Evolutionary conservation across 2,797 vertebrate species (phyloP), one percentile per base, ranked within the genome.

Genomic region (Aselliscus stoliczkanus): DNA sequence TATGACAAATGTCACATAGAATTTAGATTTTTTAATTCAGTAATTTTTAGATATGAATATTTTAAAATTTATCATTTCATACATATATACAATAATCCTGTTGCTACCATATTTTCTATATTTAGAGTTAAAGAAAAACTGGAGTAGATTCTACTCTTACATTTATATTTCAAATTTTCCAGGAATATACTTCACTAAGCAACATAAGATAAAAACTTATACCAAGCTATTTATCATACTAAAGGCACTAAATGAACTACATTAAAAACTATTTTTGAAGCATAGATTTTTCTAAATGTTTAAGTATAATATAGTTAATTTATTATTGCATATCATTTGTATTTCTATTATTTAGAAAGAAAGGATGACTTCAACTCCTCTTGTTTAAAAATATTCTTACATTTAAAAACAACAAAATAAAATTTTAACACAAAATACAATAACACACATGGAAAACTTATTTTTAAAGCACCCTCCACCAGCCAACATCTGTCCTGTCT

Each of bases 61-160:
- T 93, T 95, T 91, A 85, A 81, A 56, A 94, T 62, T 92, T 58
- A 62, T 82, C 18, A 44, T 88, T 93, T 89, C 29, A 92, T 81
- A 94, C 37, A 72, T 85, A 65, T 56, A 44, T 64, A n/a, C 44
- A 91, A 14, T 84, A 77, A 76, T 81, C 2, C 4, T 67, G 54
- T n/a, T 91, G n/a, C 20, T 75, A 21, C 27, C 17, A 89, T 88
- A 75, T 4, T 60, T 77, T 62, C 3, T 64, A 37, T 76, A 76
- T 37, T 91, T 80, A 67, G 14, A 69, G 10, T 80, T 70, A 58
- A 88, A 72, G 21, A 93, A 93, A 75, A 95, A 84, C 84, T 89
- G 0, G 23, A 93, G 60, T 81, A 50, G 34, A 47, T 13, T 80
- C 5, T 87, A 8, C 10, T 93, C n/a, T 83, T 93, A 72, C 65